Percentiles rank a stretch among this genome's conserved stretches.
Evolutionary conservation across 2,888 invertebrate genomes (phyloP).

Genomic region (Dugesia japonica): DNA sequence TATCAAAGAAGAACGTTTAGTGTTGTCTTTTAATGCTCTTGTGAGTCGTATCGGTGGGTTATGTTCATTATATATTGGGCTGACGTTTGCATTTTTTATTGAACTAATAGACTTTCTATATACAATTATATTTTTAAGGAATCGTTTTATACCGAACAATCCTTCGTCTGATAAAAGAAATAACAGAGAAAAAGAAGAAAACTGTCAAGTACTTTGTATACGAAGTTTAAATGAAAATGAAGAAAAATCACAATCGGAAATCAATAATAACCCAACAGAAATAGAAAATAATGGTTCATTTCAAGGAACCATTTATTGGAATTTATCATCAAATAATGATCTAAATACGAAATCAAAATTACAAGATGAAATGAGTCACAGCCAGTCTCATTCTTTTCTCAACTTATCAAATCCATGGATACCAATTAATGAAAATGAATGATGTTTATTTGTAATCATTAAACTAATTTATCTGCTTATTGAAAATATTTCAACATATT

Average conservation of each 20-base stretch:
- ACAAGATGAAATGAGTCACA: neutral
- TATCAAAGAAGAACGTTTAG: slow-evolving; percentile 31
- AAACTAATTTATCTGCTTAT: too few species aligned
- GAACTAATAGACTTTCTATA: slow-evolving; percentile 34
- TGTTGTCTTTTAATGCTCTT: slow-evolving; percentile 33
- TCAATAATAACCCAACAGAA: neutral
- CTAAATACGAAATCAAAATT: neutral
- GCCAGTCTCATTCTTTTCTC: neutral
- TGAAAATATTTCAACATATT: too few species aligned
- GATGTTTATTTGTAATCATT: too few species aligned
- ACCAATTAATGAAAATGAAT: neutral
- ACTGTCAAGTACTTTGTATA: neutral
- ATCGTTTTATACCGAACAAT: neutral
- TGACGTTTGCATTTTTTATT: slow-evolving; percentile 34
- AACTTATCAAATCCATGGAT: neutral
- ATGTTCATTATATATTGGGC: slow-evolving; percentile 34
- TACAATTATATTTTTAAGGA: neutral
- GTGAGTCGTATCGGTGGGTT: slow-evolving; percentile 35
- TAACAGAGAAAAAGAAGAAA: neutral
- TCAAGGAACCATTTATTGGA: neutral
- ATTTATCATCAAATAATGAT: neutral
- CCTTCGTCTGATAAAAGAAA: neutral
- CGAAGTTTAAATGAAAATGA: neutral
- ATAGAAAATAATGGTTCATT: neutral
- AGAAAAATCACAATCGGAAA: neutral